phyloP scores from a whole-genome alignment of 1,140 invertebrate species.

The Ceratosolen solmsi region DNA sequence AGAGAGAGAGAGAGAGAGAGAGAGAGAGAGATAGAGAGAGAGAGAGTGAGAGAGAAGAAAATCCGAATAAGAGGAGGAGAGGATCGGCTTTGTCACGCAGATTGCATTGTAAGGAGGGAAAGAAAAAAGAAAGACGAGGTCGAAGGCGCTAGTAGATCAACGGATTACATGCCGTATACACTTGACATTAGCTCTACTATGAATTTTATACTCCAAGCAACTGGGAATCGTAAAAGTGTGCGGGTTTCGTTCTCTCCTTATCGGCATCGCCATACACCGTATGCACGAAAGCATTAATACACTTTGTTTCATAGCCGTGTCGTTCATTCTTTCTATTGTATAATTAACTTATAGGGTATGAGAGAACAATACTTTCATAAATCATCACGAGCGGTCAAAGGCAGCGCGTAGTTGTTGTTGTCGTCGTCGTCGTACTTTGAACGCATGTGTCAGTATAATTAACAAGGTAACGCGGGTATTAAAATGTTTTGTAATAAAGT shows the following conservation, averaged over 20 bases:
- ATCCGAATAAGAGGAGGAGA: slow-evolving; percentile 10
- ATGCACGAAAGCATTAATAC: slow-evolving; percentile 29
- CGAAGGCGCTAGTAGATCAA: slow-evolving; percentile 17
- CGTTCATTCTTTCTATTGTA: slow-evolving; percentile 38
- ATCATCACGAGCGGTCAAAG: slow-evolving; percentile 43
- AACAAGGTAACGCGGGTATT: slow-evolving; percentile 44
- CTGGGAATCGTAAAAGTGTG: slow-evolving; percentile 29
- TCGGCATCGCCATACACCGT: slow-evolving; percentile 7
- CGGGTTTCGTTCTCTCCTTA: slow-evolving; percentile 12
- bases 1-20: too few relatives aligned
- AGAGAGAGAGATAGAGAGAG: too few relatives aligned
- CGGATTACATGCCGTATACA: slow-evolving; percentile 26
- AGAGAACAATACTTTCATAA: slow-evolving; percentile 49
- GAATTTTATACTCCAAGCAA: neutral
- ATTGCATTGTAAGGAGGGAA: neutral
- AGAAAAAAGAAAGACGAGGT: neutral
- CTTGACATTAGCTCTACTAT: slow-evolving; percentile 32
- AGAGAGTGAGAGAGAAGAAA: neutral
- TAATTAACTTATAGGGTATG: slow-evolving; percentile 37
- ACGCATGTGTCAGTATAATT: slow-evolving; percentile 27
- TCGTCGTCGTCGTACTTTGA: neutral
- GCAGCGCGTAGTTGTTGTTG: slow-evolving; percentile 16
- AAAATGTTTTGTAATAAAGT: slow-evolving; percentile 51
- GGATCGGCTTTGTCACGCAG: slow-evolving; percentile 28
- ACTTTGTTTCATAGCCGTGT: slow-evolving; percentile 32